Conservation (phyloP, 2,113 vertebrate species). For the Salminus brasiliensis region DNA sequence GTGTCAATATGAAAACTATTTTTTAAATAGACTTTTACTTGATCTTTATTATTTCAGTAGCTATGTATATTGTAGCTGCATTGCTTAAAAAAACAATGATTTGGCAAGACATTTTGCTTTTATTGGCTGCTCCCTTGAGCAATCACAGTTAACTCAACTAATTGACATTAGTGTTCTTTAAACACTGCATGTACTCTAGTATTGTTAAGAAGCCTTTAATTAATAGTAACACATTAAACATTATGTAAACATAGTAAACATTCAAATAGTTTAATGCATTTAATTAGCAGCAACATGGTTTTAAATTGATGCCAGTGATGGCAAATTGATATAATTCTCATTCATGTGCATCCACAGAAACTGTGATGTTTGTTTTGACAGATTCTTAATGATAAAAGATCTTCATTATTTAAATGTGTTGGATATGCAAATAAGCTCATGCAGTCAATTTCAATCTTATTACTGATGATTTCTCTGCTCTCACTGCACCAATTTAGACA, state of each 20-base stretch:
- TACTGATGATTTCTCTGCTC: background rate
- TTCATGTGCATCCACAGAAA: constrained; percentile 47
- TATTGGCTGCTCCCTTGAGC: background rate
- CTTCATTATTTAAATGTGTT: constrained; percentile 66
- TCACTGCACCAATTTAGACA: too few species aligned
- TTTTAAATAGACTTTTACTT: too few species aligned
- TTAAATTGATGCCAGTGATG: constrained; percentile 74
- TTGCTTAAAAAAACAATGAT: too few species aligned
- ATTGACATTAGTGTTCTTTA: background rate
- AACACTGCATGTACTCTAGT: background rate
- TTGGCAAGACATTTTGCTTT: background rate
- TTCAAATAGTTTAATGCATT: constrained; percentile 66
- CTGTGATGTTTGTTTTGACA: constrained; percentile 65
- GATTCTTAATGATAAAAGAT: constrained; percentile 59
- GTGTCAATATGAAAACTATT: too few species aligned
- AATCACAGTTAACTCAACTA: constrained; percentile 7
- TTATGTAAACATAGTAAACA: too few species aligned
- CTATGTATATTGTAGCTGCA: too few species aligned
- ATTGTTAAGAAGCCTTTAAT: constrained; percentile 43
- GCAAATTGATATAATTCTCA: constrained; percentile 56
- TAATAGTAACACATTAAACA: too few species aligned
- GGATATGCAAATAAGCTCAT: constrained; percentile 57
- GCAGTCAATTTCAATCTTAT: constrained; percentile 47
- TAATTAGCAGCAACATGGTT: constrained; percentile 69
- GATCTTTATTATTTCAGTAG: too few species aligned